Conservation (phyloP, 2,113 vertebrate genomes). For the Pholis gunnellus region DNA sequence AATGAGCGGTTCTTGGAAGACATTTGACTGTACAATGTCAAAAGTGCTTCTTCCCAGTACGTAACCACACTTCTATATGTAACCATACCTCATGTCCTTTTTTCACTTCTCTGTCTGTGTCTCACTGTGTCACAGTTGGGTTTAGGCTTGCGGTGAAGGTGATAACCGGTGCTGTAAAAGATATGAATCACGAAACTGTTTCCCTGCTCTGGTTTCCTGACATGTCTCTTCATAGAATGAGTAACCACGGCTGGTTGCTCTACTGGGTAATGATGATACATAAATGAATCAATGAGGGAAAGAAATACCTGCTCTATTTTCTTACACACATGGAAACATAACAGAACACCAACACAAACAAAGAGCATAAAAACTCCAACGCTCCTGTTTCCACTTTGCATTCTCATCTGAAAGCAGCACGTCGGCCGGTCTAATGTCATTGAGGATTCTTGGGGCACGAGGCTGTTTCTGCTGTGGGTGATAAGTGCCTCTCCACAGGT, state of each 20-base stretch:
- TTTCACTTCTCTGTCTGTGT: conserved; percentile 14
- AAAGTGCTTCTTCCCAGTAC: background rate
- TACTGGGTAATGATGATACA: background rate
- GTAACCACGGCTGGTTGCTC: background rate
- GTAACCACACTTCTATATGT: background rate
- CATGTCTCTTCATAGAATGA: background rate
- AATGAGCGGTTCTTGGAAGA: background rate
- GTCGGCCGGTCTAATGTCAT: background rate
- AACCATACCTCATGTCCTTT: background rate
- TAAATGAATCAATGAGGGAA: too few species aligned
- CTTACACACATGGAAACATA: background rate
- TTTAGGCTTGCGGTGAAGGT: background rate
- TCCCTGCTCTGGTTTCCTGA: background rate
- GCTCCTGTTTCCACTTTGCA: conserved; percentile 3
- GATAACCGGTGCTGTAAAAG: background rate
- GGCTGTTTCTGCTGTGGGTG: conserved; percentile 51
- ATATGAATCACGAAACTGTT: background rate
- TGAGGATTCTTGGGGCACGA: conserved; percentile 48
- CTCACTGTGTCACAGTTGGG: background rate
- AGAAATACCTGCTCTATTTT: too few species aligned
- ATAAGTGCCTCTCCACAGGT: conserved; percentile 56
- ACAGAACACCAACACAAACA: background rate
- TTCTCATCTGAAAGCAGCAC: conserved; percentile 6
- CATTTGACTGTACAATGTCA: background rate
- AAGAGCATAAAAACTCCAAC: background rate